Conservation (phyloP, 2,888 invertebrate species). For the Mythimna lalbum region DNA sequence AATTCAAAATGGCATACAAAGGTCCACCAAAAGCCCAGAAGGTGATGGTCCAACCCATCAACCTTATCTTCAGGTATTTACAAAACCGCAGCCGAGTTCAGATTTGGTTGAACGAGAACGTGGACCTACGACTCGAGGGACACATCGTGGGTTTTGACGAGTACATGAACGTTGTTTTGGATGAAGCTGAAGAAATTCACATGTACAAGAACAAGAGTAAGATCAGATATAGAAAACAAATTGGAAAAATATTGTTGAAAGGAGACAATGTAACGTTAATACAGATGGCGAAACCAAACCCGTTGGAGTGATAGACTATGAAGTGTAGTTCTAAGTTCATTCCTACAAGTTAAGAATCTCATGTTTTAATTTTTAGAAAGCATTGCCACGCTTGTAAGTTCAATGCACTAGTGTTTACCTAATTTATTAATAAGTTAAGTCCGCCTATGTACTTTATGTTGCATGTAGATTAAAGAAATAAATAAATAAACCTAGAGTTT, state of each 20-base stretch:
- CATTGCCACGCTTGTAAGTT: constrained; percentile 36
- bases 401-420: constrained; percentile 46
- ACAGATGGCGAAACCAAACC: constrained; percentile 95
- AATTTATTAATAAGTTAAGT: too few relatives aligned
- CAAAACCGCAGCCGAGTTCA: constrained; percentile 99
- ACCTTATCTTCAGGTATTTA: constrained; percentile 98
- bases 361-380: constrained; percentile 50
- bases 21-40: constrained; percentile 98
- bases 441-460: too few relatives aligned
- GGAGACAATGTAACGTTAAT: constrained; percentile 99
- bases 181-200: constrained; percentile 99
- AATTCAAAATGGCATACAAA: constrained; percentile 96
- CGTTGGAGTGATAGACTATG: constrained; percentile 87
- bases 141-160: constrained; percentile 99
- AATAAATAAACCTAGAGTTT: constrained; percentile 64
- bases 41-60: constrained; percentile 99
- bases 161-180: constrained; percentile 99
- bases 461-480: too few relatives aligned
- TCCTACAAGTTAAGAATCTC: constrained; percentile 70
- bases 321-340: constrained; percentile 76
- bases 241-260: constrained; percentile 98
- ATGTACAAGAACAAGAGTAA: too few relatives aligned
- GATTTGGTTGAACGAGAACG: constrained; percentile 99
- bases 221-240: constrained; percentile 94
- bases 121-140: constrained; percentile 98